Conservation (phyloP, 2,113 vertebrate genomes). For the Ameiurus melas region DNA sequence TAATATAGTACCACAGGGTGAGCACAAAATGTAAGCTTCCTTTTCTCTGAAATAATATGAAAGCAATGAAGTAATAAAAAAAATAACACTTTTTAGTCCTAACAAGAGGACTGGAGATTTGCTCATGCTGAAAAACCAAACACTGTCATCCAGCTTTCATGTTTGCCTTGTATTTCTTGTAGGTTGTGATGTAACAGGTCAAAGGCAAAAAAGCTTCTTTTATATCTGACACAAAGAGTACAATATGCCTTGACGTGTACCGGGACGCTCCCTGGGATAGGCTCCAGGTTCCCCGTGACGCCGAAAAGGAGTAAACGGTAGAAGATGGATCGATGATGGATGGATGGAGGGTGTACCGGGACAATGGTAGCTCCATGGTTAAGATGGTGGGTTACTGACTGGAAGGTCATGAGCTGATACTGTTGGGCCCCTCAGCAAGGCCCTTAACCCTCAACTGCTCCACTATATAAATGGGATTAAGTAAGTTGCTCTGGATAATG, state of each 20-base stretch:
- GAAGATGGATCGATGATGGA: too few species aligned
- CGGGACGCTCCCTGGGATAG: too few species aligned
- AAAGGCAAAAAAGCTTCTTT: background rate
- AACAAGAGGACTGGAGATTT: background rate
- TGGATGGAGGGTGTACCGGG: too few species aligned
- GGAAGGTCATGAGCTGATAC: too few species aligned
- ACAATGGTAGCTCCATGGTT: too few species aligned
- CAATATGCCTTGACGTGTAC: background rate
- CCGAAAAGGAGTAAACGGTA: too few species aligned
- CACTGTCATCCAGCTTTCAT: background rate
- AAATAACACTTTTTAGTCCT: background rate
- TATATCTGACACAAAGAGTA: background rate
- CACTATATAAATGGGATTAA: too few species aligned
- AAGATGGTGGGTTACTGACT: too few species aligned
- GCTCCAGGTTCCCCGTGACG: too few species aligned
- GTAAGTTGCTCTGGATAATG: too few species aligned
- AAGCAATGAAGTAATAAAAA: background rate
- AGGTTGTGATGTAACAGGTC: background rate
- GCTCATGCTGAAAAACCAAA: background rate
- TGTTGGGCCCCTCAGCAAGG: too few species aligned
- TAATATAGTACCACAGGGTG: slow-evolving; percentile 10
- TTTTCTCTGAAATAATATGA: slow-evolving; percentile 7
- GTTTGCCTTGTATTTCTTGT: background rate
- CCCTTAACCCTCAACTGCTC: too few species aligned
- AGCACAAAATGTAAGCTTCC: background rate